These are phyloP conservation scores for Isurus oxyrinchus DNA, from an alignment of 2,113 vertebrate genomes.

Conservation along the genomic window DNA sequence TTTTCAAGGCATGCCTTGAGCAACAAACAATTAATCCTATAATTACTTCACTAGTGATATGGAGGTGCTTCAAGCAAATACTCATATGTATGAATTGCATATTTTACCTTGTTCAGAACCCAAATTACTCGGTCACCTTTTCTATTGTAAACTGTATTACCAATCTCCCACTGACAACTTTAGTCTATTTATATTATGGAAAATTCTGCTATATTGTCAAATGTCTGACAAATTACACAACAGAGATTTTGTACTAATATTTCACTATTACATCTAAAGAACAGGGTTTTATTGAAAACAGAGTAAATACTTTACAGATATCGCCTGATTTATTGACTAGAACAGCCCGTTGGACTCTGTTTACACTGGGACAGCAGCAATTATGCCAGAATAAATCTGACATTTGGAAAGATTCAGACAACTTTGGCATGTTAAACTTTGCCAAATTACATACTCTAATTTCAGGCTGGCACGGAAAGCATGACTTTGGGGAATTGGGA, in stretches of 20 bases:
- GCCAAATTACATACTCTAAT: not conserved
- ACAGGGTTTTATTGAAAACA: not conserved
- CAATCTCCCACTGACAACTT: not conserved
- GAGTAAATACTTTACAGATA: not conserved
- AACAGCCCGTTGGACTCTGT: not conserved
- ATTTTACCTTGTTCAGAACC: not conserved
- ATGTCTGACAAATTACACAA: not conserved
- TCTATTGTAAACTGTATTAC: not conserved
- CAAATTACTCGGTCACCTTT: not conserved
- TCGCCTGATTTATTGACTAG: not conserved
- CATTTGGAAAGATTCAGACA: conserved; percentile 21
- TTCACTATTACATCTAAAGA: not conserved
- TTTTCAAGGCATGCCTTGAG: not conserved
- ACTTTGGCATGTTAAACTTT: not conserved
- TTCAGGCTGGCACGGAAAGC: not conserved
- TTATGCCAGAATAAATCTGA: conserved; percentile 3
- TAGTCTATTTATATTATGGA: not conserved
- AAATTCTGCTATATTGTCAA: not conserved
- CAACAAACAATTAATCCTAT: not conserved
- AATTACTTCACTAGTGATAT: not conserved
- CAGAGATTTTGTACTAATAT: not conserved
- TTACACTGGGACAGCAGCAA: not conserved
- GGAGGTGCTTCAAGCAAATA: not conserved
- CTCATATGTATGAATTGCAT: not conserved
- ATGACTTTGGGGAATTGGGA: conserved; percentile 13